These are phyloP conservation scores for Nymphicus hollandicus DNA, from an alignment of 2,113 vertebrate genomes.

Conservation along the genomic window DNA sequence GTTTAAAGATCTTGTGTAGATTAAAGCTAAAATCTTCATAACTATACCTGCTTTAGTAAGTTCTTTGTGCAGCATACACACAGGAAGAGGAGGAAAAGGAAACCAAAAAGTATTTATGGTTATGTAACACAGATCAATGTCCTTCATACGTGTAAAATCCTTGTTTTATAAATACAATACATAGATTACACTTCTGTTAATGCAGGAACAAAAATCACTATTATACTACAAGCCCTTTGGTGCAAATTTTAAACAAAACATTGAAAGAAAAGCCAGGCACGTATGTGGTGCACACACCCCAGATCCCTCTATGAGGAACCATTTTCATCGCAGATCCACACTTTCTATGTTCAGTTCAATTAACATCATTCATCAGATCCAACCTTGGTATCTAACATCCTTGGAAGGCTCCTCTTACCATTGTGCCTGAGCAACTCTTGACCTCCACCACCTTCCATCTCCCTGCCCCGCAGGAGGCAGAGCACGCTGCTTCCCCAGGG, in stretches of 20 bases:
- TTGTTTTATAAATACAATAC: background rate
- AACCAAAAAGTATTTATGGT: background rate
- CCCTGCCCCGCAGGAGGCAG: background rate
- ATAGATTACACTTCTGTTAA: background rate
- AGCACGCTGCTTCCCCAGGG: background rate
- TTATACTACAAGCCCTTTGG: background rate
- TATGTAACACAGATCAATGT: background rate
- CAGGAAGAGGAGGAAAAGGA: background rate
- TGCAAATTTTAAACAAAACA: background rate
- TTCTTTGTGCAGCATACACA: background rate
- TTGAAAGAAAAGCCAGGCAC: background rate
- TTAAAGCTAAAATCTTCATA: background rate
- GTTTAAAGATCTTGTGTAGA: background rate
- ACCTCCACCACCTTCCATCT: background rate
- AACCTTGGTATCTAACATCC: background rate
- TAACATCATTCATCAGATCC: background rate
- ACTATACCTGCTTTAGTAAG: background rate
- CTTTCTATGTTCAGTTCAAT: background rate
- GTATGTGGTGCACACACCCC: accelerated
- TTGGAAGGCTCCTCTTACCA: background rate
- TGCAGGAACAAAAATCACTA: background rate
- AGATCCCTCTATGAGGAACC: background rate
- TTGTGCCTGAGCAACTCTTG: accelerated
- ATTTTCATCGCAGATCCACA: background rate
- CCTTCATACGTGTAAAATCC: background rate